Percentiles rank a stretch among this genome's conserved stretches.
Evolutionary conservation across 2,797 vertebrate genomes (phyloP).

Genomic region (Lepus oiostolus): DNA sequence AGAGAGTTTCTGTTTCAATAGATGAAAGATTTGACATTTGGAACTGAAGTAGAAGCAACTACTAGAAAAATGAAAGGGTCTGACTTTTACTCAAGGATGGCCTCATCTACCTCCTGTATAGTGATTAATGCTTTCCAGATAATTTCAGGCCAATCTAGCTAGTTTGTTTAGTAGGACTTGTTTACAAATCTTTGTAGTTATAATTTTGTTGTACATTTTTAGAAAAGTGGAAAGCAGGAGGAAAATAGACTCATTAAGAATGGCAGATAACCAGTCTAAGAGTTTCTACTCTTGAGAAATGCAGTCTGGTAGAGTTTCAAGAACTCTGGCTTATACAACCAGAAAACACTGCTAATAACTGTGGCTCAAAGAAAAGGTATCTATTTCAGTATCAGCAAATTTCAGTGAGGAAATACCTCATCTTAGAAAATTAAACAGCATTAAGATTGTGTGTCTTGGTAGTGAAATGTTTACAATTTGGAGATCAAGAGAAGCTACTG

Average conservation of each 20-base stretch:
- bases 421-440: not conserved
- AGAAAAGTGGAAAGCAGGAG: not conserved
- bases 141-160: not conserved
- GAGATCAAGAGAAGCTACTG: not conserved
- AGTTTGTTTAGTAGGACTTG: constrained; percentile 12
- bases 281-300: not conserved
- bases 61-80: not conserved
- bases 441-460: not conserved
- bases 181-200: not conserved
- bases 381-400: not conserved
- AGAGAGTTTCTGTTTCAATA: not conserved
- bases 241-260: not conserved
- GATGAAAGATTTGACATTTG: not conserved
- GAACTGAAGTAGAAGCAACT: not conserved
- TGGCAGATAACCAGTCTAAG: not conserved
- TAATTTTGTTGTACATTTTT: not conserved
- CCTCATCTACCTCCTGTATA: not conserved
- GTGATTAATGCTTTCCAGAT: not conserved
- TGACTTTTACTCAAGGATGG: not conserved
- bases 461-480: not conserved
- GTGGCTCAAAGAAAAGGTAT: not conserved
- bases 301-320: not conserved
- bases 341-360: not conserved
- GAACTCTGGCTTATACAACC: not conserved
- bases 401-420: not conserved